Evolutionary conservation across 2,113 vertebrate genomes (phyloP), one percentile per base, ranked within the genome.

Genomic region (Rynchops niger): DNA sequence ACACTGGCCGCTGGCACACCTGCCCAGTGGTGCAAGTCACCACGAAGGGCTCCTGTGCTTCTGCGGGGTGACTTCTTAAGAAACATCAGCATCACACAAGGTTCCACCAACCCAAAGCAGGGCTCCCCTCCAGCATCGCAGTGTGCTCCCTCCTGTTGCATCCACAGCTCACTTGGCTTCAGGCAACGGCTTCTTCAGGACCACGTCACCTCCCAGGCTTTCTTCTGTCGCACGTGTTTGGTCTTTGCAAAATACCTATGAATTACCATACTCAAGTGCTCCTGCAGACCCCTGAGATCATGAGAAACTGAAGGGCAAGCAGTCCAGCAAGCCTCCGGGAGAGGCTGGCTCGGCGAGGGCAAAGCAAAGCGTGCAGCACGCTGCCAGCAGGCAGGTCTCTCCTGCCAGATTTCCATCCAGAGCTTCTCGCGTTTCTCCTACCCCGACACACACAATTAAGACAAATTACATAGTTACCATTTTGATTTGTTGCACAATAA

Each of bases 391-490:
- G 55, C 90, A 62, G 82, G 20, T 79, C 49, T 71, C 55, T 94
- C 77, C 73, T 93, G 93, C 93, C 96, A 95, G 93, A 78, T 93
- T 90, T 85, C 81, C 86, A 93, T 79, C 71, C 86, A 0, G 82
- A 93, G 79, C 66, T 76, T 88, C 86, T 90, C 50, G 0, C 85
- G 69, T 40, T 92, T 88, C 36, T 59, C 86, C 92, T 65, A 61
- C 81, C 84, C 86, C 0, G 4, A 82, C 43, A 82, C 52, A 72
- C 17, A 23, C 91, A 97, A 95, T 96, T 97, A 97, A 91, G 95
- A 93, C 91, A 93, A 95, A 97, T 95, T 93, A 92, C 90, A 95
- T n/a, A 90, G 96, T 95, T 96, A 78, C 86, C 88, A 52, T 53
- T 88, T 86, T 93, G 80, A 97, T 95, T 95, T 82, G 90, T 76